Conservation (phyloP, 2,797 vertebrate species). For the Morus bassanus region DNA sequence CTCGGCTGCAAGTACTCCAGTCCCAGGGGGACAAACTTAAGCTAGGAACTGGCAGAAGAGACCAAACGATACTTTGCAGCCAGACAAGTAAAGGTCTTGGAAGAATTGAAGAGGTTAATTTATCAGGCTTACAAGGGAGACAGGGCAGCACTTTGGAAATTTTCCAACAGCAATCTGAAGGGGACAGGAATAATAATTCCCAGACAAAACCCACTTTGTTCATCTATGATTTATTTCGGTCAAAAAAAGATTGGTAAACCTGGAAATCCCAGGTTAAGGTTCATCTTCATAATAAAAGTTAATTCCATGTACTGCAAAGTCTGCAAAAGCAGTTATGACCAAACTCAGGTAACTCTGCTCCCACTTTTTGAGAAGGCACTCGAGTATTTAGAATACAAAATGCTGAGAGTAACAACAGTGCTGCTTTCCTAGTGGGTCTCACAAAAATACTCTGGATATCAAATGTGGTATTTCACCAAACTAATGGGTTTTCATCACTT, state of each 20-base stretch:
- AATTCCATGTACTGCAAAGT: neutral
- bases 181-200: conserved; percentile 16
- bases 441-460: neutral
- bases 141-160: neutral
- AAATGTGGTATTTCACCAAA: neutral
- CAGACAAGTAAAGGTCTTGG: neutral
- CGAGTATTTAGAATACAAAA: neutral
- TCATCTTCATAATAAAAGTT: neutral
- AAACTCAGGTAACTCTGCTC: conserved; percentile 3
- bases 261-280: neutral
- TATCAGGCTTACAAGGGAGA: neutral
- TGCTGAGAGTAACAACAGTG: neutral
- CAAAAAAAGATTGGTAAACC: neutral
- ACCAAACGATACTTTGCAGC: neutral
- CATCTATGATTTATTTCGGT: conserved; percentile 30
- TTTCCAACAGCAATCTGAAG: neutral
- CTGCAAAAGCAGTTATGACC: neutral
- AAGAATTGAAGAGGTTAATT: neutral
- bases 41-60: neutral
- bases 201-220: conserved; percentile 16
- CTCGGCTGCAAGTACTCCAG: neutral
- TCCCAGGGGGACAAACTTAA: neutral
- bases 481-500: conserved; percentile 14
- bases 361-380: neutral
- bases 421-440: neutral